phyloP scores from a whole-genome alignment of 2,797 vertebrate species.

The Pangasius larnaudii region DNA sequence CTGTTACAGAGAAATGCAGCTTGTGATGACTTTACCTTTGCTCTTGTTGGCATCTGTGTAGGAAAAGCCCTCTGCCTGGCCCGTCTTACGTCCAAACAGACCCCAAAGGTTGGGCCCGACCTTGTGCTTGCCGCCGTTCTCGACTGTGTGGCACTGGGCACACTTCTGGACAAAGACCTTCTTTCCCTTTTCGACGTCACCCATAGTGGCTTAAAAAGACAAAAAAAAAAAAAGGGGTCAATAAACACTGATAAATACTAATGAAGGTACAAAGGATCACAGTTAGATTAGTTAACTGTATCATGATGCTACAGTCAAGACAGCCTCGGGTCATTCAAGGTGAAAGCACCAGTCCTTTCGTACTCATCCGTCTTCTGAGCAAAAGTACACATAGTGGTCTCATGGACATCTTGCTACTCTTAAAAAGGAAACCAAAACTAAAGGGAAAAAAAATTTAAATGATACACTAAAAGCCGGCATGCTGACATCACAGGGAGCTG shows the following conservation, averaged over 20 bases:
- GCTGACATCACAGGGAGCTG: not conserved
- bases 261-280: not conserved
- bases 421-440: slow-evolving; percentile 23
- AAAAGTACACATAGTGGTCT: not conserved
- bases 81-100: slow-evolving; percentile 80
- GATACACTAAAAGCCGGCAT: not conserved
- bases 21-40: slow-evolving; percentile 73
- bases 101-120: slow-evolving; percentile 82
- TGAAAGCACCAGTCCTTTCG: not conserved
- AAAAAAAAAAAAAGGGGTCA: not conserved
- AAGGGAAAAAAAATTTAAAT: not conserved
- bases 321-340: slow-evolving; percentile 50
- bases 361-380: not conserved
- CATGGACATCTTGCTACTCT: not conserved
- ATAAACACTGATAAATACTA: not conserved
- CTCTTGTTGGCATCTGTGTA: slow-evolving; percentile 86
- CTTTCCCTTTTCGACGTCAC: slow-evolving; percentile 78
- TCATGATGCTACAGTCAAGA: not conserved
- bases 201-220: slow-evolving; percentile 65
- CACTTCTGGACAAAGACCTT: slow-evolving; percentile 84
- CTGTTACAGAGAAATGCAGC: not conserved
- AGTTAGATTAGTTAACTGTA: not conserved
- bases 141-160: slow-evolving; percentile 82
- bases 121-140: slow-evolving; percentile 82
- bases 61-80: slow-evolving; percentile 78